phyloP scores from a whole-genome alignment of 2,113 vertebrate species.

The Eonycteris spelaea region DNA sequence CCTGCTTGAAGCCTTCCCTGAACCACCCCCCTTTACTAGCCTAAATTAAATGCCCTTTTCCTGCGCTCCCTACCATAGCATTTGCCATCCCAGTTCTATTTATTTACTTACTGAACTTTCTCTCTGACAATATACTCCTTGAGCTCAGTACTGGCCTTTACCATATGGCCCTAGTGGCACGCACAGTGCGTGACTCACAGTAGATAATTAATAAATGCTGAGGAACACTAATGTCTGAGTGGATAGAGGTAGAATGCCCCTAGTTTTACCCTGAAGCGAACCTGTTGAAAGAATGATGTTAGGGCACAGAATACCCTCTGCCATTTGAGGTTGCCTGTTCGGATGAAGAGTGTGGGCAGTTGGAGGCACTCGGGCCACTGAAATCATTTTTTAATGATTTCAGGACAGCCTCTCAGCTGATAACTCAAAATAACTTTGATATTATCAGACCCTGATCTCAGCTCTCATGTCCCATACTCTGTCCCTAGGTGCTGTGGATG shows the following conservation, averaged over 20 bases:
- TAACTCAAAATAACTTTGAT: background rate
- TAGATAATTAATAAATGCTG: background rate
- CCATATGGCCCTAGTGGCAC: background rate
- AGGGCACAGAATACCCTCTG: background rate
- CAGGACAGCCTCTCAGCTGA: no score
- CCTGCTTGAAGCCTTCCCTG: background rate
- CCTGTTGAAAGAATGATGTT: background rate
- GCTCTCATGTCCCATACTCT: background rate
- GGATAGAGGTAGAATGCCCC: background rate
- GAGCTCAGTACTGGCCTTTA: background rate
- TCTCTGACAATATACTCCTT: background rate
- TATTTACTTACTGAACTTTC: background rate
- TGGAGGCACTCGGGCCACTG: background rate
- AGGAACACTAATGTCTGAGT: background rate
- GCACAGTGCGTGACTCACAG: background rate
- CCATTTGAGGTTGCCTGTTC: background rate
- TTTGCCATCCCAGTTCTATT: background rate
- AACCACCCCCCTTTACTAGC: background rate
- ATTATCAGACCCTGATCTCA: background rate
- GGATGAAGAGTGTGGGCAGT: background rate
- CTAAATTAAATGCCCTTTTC: background rate
- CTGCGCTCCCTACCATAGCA: background rate
- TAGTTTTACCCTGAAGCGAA: background rate
- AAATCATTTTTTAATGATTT: background rate
- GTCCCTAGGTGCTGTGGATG: slow-evolving; percentile 92